phyloP scores from a whole-genome alignment of 2,113 vertebrate species.

The Progne subis region DNA sequence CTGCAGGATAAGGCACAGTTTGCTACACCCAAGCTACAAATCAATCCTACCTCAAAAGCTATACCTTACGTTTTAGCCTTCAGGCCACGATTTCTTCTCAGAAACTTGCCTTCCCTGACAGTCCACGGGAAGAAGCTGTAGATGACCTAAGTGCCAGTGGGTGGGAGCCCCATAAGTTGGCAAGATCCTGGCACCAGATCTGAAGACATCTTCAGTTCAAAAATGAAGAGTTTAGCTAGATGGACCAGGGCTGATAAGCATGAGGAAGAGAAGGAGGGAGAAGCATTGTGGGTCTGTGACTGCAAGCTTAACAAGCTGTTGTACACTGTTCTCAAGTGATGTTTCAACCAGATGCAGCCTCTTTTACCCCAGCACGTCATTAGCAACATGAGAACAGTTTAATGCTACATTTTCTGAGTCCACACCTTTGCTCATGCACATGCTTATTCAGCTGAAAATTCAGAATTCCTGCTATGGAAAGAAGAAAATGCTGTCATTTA shows the following conservation, averaged over 20 bases:
- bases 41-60: background rate
- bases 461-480: background rate
- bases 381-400: background rate
- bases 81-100: fast-evolving
- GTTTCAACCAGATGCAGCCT: background rate
- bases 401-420: background rate
- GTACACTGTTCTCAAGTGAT: background rate
- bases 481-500: background rate
- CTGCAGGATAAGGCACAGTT: background rate
- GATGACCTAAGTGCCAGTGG: too few relatives aligned
- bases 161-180: background rate
- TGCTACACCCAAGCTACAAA: background rate
- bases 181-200: background rate
- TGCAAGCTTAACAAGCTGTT: background rate
- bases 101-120: background rate
- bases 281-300: background rate
- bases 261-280: background rate
- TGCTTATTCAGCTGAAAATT: background rate
- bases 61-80: background rate
- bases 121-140: background rate
- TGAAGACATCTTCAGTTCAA: background rate
- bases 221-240: background rate
- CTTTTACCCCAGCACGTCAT: background rate
- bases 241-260: background rate
- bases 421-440: background rate